These are phyloP conservation scores for Mohoua ochrocephala DNA, from an alignment of 2,113 vertebrate species.

Conservation along the genomic window DNA sequence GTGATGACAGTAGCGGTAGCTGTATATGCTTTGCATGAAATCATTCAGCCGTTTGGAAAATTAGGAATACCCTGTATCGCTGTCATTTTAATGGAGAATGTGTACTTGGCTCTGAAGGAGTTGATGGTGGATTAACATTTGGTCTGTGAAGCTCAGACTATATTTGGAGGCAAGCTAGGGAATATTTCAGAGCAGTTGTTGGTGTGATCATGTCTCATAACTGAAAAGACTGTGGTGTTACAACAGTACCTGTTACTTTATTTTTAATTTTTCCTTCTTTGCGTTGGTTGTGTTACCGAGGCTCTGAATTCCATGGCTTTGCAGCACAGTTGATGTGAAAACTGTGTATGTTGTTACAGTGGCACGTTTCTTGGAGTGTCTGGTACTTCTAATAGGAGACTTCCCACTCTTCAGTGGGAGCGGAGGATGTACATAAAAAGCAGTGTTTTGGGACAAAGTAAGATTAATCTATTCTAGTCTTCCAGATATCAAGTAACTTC, in stretches of 20 bases:
- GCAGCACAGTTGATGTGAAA: slow-evolving; percentile 44
- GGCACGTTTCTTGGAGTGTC: slow-evolving; percentile 34
- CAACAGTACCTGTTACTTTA: slow-evolving; percentile 1
- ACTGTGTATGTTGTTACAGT: slow-evolving; percentile 51
- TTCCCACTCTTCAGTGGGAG: neutral
- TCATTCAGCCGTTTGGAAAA: neutral
- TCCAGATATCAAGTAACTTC: slow-evolving; percentile 63
- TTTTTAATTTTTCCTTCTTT: neutral
- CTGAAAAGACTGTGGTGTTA: slow-evolving; percentile 32
- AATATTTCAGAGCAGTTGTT: slow-evolving; percentile 35
- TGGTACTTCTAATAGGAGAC: slow-evolving; percentile 53
- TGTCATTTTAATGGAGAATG: neutral
- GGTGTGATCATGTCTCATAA: slow-evolving; percentile 10
- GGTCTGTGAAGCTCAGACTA: slow-evolving; percentile 18
- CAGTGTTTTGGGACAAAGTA: slow-evolving; percentile 48
- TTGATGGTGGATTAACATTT: slow-evolving; percentile 1
- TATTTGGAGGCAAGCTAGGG: slow-evolving; percentile 35
- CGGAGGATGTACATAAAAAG: slow-evolving; percentile 33
- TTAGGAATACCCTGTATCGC: neutral
- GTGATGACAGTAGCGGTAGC: neutral
- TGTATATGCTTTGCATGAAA: neutral
- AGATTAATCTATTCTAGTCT: slow-evolving; percentile 62
- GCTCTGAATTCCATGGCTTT: slow-evolving; percentile 41
- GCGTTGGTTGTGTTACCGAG: slow-evolving; percentile 31
- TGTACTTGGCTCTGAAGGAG: neutral